phyloP scores from a whole-genome alignment of 2,888 invertebrate species.

The Pherbina coryleti region DNA sequence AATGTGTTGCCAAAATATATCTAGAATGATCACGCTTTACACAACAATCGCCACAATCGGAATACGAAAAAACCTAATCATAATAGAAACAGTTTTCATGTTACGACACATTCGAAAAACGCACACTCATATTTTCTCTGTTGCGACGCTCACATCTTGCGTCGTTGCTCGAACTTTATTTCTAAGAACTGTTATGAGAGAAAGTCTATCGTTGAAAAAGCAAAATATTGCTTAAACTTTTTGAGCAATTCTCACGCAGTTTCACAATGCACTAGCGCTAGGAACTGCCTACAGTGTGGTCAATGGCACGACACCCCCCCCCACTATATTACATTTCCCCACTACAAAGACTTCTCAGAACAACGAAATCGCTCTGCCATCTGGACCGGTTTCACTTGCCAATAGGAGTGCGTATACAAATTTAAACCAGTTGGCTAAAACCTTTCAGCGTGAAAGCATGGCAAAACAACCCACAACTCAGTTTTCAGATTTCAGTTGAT shows the following conservation, averaged over 20 bases:
- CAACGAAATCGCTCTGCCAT: neutral
- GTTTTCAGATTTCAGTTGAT: too few species aligned
- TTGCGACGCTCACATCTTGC: conserved; percentile 24
- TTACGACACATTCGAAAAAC: neutral
- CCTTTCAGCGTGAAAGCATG: too few species aligned
- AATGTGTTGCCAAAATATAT: neutral
- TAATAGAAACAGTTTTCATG: neutral
- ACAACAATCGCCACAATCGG: neutral
- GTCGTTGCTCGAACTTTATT: conserved; percentile 4
- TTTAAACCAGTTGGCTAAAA: neutral
- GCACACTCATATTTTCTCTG: neutral
- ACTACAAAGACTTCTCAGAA: neutral
- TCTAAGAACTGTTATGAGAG: too few species aligned
- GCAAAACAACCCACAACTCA: too few species aligned
- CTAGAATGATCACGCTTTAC: neutral
- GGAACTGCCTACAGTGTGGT: neutral
- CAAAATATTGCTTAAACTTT: too few species aligned
- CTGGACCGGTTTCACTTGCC: too few species aligned
- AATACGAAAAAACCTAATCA: too few species aligned
- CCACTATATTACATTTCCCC: neutral
- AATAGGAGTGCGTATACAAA: neutral
- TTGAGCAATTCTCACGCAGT: neutral
- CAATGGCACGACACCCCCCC: neutral
- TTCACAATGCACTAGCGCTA: conserved; percentile 4
- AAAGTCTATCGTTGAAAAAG: too few species aligned